Conservation (phyloP, 2,113 vertebrate genomes). For the Tympanuchus pallidicinctus region DNA sequence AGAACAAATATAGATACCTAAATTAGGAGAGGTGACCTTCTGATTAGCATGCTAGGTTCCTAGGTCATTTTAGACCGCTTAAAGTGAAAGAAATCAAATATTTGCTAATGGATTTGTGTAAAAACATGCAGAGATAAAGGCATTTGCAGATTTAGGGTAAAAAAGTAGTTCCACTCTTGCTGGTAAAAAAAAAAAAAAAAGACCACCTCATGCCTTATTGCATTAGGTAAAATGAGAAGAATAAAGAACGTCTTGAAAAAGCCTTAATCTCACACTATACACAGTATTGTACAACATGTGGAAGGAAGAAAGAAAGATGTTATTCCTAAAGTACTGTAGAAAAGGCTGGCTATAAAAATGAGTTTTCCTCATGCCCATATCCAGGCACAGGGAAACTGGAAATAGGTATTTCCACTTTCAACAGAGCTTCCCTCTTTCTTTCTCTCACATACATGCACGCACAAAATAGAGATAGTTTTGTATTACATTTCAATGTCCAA, state of each 20-base stretch:
- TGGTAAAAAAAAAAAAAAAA: not conserved
- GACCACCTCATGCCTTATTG: not conserved
- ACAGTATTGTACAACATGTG: not conserved
- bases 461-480: not conserved
- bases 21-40: not conserved
- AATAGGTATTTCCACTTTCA: not conserved
- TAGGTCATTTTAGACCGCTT: not conserved
- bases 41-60: not conserved
- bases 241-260: conserved; percentile 16
- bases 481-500: not conserved
- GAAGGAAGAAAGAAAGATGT: not conserved
- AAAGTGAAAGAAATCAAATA: not conserved
- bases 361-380: not conserved
- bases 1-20: not conserved
- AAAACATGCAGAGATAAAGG: not conserved
- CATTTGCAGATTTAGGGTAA: not conserved
- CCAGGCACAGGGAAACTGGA: not conserved
- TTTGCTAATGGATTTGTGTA: not conserved
- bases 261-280: not conserved
- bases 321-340: not conserved
- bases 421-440: not conserved
- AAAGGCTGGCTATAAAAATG: not conserved
- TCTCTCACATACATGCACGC: not conserved
- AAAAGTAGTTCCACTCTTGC: not conserved
- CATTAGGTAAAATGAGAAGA: not conserved